These are phyloP conservation scores for Dryadula phaetusa DNA, from an alignment of 2,888 invertebrate genomes.

Conservation along the genomic window DNA sequence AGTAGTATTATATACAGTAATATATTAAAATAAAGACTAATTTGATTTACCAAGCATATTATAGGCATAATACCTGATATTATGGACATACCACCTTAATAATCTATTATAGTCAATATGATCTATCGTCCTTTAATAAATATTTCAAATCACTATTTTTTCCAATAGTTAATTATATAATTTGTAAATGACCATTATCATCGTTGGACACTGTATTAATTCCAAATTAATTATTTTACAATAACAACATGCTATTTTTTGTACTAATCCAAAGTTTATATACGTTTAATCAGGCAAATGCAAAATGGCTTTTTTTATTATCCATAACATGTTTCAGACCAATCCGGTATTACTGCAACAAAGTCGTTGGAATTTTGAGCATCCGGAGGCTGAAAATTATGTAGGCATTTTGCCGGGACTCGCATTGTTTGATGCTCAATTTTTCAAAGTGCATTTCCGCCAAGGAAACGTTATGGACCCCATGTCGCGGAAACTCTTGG, in stretches of 20 bases:
- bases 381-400: slow-evolving; percentile 80
- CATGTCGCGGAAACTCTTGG: slow-evolving; percentile 88
- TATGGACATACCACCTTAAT: not conserved
- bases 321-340: slow-evolving; percentile 1
- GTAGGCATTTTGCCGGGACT: slow-evolving; percentile 86
- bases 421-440: slow-evolving; percentile 87
- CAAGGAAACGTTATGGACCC: slow-evolving; percentile 76
- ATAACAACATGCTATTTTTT: too few species aligned
- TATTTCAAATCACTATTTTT: too few species aligned
- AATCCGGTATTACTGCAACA: slow-evolving; percentile 61
- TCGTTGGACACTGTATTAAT: too few species aligned
- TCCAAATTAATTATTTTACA: too few species aligned
- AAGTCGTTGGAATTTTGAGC: slow-evolving; percentile 62
- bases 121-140: too few species aligned
- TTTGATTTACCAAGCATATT: not conserved
- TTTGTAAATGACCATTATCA: too few species aligned
- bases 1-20: too few species aligned
- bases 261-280: too few species aligned
- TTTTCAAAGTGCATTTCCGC: slow-evolving; percentile 87
- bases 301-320: not conserved
- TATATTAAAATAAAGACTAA: not conserved
- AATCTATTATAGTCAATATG: not conserved
- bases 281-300: too few species aligned
- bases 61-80: not conserved
- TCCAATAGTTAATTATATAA: too few species aligned